Conservation (phyloP, 1,140 invertebrate genomes). For the Melitaea cinxia region DNA sequence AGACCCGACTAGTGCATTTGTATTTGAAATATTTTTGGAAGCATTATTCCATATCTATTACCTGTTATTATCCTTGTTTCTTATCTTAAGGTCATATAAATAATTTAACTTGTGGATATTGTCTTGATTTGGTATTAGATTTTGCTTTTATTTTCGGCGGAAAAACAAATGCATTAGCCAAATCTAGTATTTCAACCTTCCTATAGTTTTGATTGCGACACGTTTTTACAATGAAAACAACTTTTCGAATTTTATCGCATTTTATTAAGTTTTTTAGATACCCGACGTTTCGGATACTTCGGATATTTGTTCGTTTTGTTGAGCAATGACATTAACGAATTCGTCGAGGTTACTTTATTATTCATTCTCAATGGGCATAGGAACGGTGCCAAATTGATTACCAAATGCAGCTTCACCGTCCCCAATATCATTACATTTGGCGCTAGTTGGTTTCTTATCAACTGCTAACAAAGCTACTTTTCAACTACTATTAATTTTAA, state of each 20-base stretch:
- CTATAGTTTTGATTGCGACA: neutral
- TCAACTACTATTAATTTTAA: too few species aligned
- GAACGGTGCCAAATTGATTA: conserved; percentile 17
- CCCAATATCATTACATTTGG: neutral
- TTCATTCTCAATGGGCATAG: neutral
- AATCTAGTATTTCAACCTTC: neutral
- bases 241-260: too few species aligned
- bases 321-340: conserved; percentile 7
- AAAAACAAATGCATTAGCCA: neutral
- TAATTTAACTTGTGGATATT: neutral
- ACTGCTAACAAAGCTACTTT: neutral
- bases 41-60: neutral
- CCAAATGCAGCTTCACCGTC: neutral
- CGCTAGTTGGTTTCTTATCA: neutral
- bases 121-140: neutral
- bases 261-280: too few species aligned
- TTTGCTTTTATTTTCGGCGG: neutral
- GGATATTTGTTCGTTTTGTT: neutral
- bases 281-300: too few species aligned
- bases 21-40: neutral
- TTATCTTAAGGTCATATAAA: neutral
- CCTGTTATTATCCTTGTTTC: neutral
- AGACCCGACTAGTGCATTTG: neutral
- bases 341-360: conserved; percentile 11
- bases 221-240: too few species aligned